Evolutionary conservation across 2,113 vertebrate species (phyloP).

Genomic region (rat (Rattus norvegicus)): GRCr8 NC_086023.1:117576501-117577000

Average conservation of each 20-base stretch:
- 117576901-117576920: background rate
- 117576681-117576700: background rate
- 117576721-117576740: background rate
- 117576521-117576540: slow-evolving; percentile 48
- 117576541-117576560: slow-evolving; percentile 63
- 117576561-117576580: slow-evolving; percentile 51
- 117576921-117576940: background rate
- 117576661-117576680: slow-evolving; percentile 7
- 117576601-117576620: background rate
- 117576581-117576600: slow-evolving; percentile 41
- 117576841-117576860: background rate
- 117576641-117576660: background rate
- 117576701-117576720: background rate
- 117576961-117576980: background rate
- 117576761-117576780: background rate
- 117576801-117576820: background rate
- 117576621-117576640: background rate
- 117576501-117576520: slow-evolving; percentile 65
- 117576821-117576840: background rate
- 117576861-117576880: background rate
- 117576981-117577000: slow-evolving; percentile 12
- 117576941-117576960: background rate
- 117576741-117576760: slow-evolving; percentile 7
- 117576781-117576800: background rate
- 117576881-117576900: background rate